Evolutionary conservation across 2,113 vertebrate genomes (phyloP).

Genomic region (Limnothrissa miodon): DNA sequence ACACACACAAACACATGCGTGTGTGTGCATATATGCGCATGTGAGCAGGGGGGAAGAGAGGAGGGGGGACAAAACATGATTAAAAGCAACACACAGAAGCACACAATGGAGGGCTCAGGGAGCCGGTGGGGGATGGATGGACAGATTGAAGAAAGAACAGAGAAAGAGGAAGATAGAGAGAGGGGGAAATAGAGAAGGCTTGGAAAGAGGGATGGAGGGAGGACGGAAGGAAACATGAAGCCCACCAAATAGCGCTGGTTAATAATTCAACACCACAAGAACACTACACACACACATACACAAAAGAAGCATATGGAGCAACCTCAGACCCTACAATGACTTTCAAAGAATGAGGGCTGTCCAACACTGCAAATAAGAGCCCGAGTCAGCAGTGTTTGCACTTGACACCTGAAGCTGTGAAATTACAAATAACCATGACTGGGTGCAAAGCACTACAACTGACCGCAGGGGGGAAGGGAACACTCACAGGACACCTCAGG

Average conservation of each 20-base stretch:
- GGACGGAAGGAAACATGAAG: constrained; percentile 34
- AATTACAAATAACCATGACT: background rate
- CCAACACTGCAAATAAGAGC: background rate
- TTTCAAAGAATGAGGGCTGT: constrained; percentile 4
- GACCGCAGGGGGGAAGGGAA: background rate
- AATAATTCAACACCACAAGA: constrained; percentile 36
- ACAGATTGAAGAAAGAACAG: background rate
- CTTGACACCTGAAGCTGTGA: background rate
- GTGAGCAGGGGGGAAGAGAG: constrained; percentile 54
- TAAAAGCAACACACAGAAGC: constrained; percentile 66
- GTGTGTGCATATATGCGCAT: constrained; percentile 51
- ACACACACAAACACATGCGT: constrained; percentile 39
- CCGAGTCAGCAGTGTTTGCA: background rate
- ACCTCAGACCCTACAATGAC: background rate
- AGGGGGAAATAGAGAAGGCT: background rate
- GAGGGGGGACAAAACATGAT: constrained; percentile 58
- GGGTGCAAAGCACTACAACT: background rate
- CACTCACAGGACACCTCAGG: background rate
- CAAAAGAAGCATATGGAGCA: constrained; percentile 14
- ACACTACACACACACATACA: constrained; percentile 23
- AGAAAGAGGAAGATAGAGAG: background rate
- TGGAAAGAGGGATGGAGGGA: background rate
- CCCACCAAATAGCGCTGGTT: constrained; percentile 31
- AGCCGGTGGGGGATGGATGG: background rate
- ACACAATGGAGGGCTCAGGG: constrained; percentile 32